These are phyloP conservation scores for Oxycera nigricornis DNA, from an alignment of 2,888 invertebrate genomes.

Conservation along the genomic window DNA sequence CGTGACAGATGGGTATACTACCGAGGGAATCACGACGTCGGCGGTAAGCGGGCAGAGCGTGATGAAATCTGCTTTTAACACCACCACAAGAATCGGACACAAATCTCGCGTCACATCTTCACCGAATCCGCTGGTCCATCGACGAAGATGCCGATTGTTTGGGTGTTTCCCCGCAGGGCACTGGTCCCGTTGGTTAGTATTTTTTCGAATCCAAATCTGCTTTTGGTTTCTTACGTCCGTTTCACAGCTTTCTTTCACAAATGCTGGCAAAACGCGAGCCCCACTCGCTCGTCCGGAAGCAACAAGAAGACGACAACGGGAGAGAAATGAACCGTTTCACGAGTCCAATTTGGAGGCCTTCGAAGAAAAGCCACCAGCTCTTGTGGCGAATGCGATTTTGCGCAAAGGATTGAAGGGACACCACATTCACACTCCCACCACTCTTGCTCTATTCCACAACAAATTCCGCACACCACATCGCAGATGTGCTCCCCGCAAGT, in stretches of 20 bases:
- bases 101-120: too few relatives aligned
- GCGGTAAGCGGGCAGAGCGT: background rate
- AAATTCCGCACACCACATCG: background rate
- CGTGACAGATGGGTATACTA: conserved; percentile 4
- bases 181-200: background rate
- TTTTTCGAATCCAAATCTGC: background rate
- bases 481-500: background rate
- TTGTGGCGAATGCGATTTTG: conserved; percentile 8
- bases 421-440: conserved; percentile 6
- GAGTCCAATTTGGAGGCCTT: background rate
- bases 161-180: conserved; percentile 17
- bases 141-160: background rate
- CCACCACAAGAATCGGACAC: background rate
- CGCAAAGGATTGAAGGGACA: background rate
- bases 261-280: background rate
- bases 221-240: background rate
- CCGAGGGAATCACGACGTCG: conserved; percentile 4
- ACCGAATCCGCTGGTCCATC: background rate
- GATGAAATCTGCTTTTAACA: conserved; percentile 4
- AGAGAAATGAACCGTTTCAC: conserved; percentile 17
- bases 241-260: background rate
- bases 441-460: background rate
- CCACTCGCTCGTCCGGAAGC: conserved; percentile 8
- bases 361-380: background rate
- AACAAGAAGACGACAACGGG: conserved; percentile 31